Evolutionary conservation across 2,797 vertebrate species (phyloP).

Genomic region (Leptodactylus fallax): DNA sequence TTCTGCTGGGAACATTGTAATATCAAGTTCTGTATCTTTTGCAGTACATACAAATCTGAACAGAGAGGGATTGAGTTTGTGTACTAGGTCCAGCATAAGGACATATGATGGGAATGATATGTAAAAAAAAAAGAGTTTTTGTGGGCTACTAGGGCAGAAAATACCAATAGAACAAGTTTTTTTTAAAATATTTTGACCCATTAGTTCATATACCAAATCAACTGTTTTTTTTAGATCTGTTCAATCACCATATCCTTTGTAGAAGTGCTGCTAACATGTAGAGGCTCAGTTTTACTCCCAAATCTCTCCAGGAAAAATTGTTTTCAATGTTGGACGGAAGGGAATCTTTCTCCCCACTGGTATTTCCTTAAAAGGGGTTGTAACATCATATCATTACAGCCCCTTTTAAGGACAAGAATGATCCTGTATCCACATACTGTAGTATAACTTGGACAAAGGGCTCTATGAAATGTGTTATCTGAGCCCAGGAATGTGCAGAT

Average conservation of each 20-base stretch:
- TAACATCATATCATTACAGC: too few species aligned
- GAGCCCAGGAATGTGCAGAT: neutral
- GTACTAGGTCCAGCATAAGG: neutral
- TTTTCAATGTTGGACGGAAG: neutral
- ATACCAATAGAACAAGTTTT: neutral
- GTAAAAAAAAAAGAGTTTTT: too few species aligned
- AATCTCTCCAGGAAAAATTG: too few species aligned
- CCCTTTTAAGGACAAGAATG: neutral
- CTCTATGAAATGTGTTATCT: neutral
- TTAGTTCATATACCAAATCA: too few species aligned
- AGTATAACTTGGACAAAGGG: neutral
- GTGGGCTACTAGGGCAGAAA: too few species aligned
- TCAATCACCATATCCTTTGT: too few species aligned
- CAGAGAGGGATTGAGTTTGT: neutral
- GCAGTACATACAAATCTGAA: neutral
- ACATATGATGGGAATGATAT: too few species aligned
- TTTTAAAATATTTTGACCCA: too few species aligned
- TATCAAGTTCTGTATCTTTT: neutral
- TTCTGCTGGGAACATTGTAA: neutral
- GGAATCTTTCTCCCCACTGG: neutral
- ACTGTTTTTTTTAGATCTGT: too few species aligned
- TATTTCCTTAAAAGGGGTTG: too few species aligned
- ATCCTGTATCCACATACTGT: neutral
- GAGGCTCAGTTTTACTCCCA: too few species aligned
- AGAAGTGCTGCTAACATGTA: too few species aligned